These are phyloP conservation scores for Heliocidaris erythrogramma DNA, from an alignment of 35 echinoderm and acorn worm species.

Conservation along the genomic window DNA sequence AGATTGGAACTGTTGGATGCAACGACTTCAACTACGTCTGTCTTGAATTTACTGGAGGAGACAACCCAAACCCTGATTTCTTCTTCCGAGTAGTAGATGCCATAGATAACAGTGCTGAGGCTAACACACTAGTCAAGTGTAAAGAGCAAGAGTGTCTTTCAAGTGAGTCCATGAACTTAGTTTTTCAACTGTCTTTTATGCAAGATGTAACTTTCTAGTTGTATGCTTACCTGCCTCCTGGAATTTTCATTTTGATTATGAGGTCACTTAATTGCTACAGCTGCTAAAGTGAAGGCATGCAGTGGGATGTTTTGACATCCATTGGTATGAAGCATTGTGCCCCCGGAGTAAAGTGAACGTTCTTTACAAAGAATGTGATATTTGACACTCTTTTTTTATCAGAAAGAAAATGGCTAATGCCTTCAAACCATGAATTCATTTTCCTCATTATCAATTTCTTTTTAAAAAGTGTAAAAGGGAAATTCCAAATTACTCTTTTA, in stretches of 20 bases:
- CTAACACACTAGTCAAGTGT: conserved; percentile 62
- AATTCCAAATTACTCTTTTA: too few species aligned
- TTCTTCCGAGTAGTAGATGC: conserved; percentile 61
- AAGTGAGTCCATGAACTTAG: conserved; percentile 56
- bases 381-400: too few species aligned
- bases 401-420: neutral
- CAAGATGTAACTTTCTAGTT: neutral
- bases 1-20: conserved; percentile 77
- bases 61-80: conserved; percentile 70
- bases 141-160: conserved; percentile 69
- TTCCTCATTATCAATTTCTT: neutral
- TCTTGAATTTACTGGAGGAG: conserved; percentile 77
- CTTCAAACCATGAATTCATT: neutral
- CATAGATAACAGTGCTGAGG: conserved; percentile 29
- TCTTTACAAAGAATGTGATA: too few species aligned
- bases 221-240: neutral
- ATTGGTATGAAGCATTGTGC: too few species aligned
- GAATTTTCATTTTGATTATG: neutral
- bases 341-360: too few species aligned
- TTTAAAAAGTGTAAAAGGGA: too few species aligned
- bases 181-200: neutral
- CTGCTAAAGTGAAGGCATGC: neutral
- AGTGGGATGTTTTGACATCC: neutral
- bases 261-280: neutral
- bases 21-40: conserved; percentile 73